Evolutionary conservation across 2,888 invertebrate genomes (phyloP), one percentile per base, ranked within the genome.

Genomic region (Drosophila acutilabella): DNA sequence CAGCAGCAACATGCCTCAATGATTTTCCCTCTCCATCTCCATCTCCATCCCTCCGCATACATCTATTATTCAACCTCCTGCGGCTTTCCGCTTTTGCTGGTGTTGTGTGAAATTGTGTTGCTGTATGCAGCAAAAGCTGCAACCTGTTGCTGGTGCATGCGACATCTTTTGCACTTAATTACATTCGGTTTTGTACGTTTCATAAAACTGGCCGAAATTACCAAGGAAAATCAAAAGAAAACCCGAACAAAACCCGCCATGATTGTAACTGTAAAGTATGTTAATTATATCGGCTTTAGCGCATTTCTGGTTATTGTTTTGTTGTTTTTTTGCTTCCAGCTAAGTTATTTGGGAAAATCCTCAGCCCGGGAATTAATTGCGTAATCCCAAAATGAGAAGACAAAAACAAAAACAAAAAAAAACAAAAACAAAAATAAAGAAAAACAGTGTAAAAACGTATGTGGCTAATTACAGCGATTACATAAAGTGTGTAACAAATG

Each of bases 301-400:
- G 38, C 62, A 87, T 84, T 85, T 89, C 88, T 85, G 88, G 86
- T 85, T 89, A 88, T 85, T 88, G 89, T 89, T 44, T 56, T 18
- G 51, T 36, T 0, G 8, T 3, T 33, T 33, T 11, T 36, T 36
- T 36, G 36, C 13, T 36, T 36, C 13, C 13, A 13, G 13, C 20
- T 38, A 41, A 58, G 41, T 10, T 52, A 47, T 40, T 26, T 33
- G 30, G 44, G 30, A 51, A 40, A 40, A 47, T 53, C 41, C 53
- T 50, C 40, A 30, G 64, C 16, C 40, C 11, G 54, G 48, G 53
- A 65, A 51, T 59, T 48, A 48, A 52, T 88, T 86, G 74, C 82
- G 78, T 83, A 86, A 88, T 83, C 59, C 64, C 41, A 44, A 48
- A 60, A 62, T 11, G 33, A 11, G 33, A 33, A 33, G 11, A 67